phyloP scores from a whole-genome alignment of 2,797 vertebrate species.

The Periophthalmus magnuspinnatus region DNA sequence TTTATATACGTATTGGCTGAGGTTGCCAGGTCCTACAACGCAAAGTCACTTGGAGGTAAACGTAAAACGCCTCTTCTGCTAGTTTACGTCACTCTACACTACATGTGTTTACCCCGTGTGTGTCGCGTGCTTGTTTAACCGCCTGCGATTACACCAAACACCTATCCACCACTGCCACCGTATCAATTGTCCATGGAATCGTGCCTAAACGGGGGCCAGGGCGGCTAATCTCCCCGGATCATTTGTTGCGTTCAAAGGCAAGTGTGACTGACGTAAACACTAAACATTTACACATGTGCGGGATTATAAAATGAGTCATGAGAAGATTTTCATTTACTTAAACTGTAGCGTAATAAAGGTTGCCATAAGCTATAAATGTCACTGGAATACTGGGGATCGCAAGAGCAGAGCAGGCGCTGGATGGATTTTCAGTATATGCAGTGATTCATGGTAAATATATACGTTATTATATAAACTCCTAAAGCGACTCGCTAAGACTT shows the following conservation, averaged over 20 bases:
- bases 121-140: conserved; percentile 48
- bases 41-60: too few species aligned
- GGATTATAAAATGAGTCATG: conserved; percentile 53
- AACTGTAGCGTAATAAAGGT: conserved; percentile 8
- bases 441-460: not conserved
- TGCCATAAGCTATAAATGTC: conserved; percentile 4
- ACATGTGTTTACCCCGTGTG: conserved; percentile 17
- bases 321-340: conserved; percentile 35
- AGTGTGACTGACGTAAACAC: conserved; percentile 52
- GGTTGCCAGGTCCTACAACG: not conserved
- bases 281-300: conserved; percentile 50
- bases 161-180: conserved; percentile 61
- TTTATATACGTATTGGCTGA: not conserved
- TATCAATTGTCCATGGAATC: conserved; percentile 59
- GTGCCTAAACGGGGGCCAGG: conserved; percentile 36
- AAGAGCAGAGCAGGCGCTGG: not conserved
- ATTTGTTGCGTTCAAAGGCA: conserved; percentile 34
- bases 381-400: not conserved
- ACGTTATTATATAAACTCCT: not conserved
- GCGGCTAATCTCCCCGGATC: conserved; percentile 45
- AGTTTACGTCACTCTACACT: conserved; percentile 29
- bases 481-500: not conserved
- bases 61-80: conserved; percentile 23
- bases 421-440: not conserved
- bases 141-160: conserved; percentile 55